Evolutionary conservation across 2,113 vertebrate species (phyloP), one percentile per base, ranked within the genome.

Genomic region (Platycercus adscitus): DNA sequence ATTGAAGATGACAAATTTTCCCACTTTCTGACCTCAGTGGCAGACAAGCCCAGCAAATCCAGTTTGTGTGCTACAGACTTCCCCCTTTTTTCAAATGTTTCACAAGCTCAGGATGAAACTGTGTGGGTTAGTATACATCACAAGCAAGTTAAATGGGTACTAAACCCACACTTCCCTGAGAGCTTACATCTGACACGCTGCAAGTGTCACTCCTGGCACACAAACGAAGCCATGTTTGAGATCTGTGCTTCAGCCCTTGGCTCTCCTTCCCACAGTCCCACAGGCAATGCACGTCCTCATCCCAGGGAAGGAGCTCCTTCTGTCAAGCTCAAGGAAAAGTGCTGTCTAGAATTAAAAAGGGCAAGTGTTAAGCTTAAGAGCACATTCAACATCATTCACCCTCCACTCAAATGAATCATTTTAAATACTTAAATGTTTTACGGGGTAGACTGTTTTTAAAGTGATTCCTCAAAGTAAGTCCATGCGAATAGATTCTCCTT

Each of bases 221-320:
- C 7, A 13, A 16, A 33, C 2, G 9, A 33, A 55, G 29, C n/a
- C 18, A 5, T 11, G 13, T 10, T 8, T 28, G 41, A 37, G 70
- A 65, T n/a, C 35, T 7, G 14, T 14, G 28, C 61, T 56, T 39
- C 50, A 23, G 28, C 50, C 28, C 10, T 2, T 2, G 43, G 39
- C 23, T 26, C 29, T 26, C 3, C 4, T 17, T 13, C 13, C 17
- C 5, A 4, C 13, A 13, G 39, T 20, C 39, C 47, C 14, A 10
- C 20, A 2, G 1, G 12, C 12, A 6, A 37, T 16, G 44, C 14
- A 4, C 2, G 0, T 52, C 69, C 24, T 46, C 13, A 2, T 9
- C 41, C 39, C 24, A 7, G 14, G 23, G 12, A 6, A 33, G n/a
- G 26, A 5, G n/a, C 23, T 23, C 28, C 50, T 2, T 13, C 14